Conservation (phyloP, 2,113 vertebrate species). For the Saiga tatarica region DNA sequence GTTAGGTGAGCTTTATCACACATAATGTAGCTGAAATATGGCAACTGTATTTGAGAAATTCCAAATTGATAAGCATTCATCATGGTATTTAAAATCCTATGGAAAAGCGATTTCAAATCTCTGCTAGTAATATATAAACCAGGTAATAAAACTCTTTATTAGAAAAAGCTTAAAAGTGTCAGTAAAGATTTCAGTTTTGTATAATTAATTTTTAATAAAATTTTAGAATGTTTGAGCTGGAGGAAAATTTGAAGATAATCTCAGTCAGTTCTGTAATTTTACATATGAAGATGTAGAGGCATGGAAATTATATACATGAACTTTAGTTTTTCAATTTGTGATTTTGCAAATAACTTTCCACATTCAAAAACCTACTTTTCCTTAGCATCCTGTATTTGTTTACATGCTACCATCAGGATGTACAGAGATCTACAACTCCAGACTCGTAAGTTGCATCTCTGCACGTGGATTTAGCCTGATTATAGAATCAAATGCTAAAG, state of each 20-base stretch:
- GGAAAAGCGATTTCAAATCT: background rate
- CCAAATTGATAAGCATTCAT: background rate
- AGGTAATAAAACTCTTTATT: background rate
- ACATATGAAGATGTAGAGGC: background rate
- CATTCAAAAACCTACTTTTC: background rate
- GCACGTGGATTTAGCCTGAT: background rate
- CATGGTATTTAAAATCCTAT: background rate
- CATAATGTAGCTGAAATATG: background rate
- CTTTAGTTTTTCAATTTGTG: background rate
- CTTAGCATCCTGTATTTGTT: background rate
- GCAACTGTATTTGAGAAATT: background rate
- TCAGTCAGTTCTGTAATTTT: background rate
- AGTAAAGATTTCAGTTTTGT: background rate
- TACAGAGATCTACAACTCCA: background rate
- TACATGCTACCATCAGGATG: background rate
- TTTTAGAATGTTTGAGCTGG: background rate
- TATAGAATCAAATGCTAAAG: constrained; percentile 14
- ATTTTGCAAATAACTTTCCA: background rate
- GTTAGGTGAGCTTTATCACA: background rate
- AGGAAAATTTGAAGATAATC: background rate
- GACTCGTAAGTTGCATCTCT: background rate
- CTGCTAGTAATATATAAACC: background rate
- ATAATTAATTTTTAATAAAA: background rate
- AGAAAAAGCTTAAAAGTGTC: background rate
- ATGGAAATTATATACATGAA: background rate